phyloP scores from a whole-genome alignment of 2,113 vertebrate genomes.

The Ahaetulla prasina region DNA sequence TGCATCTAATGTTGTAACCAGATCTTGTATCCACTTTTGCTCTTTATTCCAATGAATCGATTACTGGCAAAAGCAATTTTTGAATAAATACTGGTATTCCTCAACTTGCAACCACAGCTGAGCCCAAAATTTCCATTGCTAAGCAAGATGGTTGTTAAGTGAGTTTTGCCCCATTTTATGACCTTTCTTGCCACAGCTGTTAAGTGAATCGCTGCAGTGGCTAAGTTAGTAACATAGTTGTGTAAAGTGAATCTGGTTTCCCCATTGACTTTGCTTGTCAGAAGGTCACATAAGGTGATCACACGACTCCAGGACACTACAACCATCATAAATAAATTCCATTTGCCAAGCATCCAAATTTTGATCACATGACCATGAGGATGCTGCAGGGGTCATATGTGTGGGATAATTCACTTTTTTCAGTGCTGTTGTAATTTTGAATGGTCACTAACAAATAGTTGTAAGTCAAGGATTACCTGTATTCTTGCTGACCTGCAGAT shows the following conservation, averaged over 20 bases:
- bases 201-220: background rate
- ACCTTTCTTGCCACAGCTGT: background rate
- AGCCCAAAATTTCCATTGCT: background rate
- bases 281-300: background rate
- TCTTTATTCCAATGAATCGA: background rate
- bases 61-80: background rate
- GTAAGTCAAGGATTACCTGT: no score
- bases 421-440: background rate
- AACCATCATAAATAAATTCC: background rate
- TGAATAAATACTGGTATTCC: background rate
- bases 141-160: background rate
- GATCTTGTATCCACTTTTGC: background rate
- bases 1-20: background rate
- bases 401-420: background rate
- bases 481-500: background rate
- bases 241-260: background rate
- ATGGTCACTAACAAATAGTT: no score
- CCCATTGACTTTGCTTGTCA: background rate
- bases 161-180: background rate
- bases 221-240: background rate
- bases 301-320: background rate
- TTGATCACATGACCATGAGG: background rate
- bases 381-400: background rate
- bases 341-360: background rate
- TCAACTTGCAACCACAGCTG: background rate